Evolutionary conservation across 2,888 invertebrate species (phyloP), one percentile per base, ranked within the genome.

Genomic region (Branchipolynoe longqiensis): DNA sequence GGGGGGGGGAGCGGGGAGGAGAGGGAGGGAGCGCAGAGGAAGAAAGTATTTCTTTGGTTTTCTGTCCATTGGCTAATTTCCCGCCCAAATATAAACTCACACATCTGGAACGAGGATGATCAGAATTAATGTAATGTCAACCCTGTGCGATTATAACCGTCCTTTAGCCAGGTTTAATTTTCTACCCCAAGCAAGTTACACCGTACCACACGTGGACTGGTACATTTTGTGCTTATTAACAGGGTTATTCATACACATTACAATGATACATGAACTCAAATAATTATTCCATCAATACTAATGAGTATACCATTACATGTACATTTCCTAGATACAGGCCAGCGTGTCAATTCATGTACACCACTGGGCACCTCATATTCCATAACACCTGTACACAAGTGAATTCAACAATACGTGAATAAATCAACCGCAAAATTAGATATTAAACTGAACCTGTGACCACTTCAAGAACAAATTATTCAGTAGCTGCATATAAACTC

Each of bases 11-110:
- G n/a, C n/a, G n/a, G n/a, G n/a, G n/a, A n/a, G n/a, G n/a, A 56
- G 2, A 2, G 2, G 2, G 62, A 28, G 25, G 62, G 62, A 25
- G 18, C 62, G 33, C n/a, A n/a, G n/a, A n/a, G n/a, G n/a, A n/a
- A n/a, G n/a, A n/a, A n/a, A n/a, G n/a, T 33, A n/a, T 36, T 69
- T 69, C 69, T 69, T 69, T 69, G 69, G 69, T 69, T 69, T 69
- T 69, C 69, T 14, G 3, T 69, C 36, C 36, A 18, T 31, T 4
- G 3, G 62, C 62, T 62, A 62, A 12, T 62, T 62, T 2, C 62
- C 31, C 2, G 25, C 62, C 62, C 25, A 62, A 69, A 36, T 69
- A 38, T n/a, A 36, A 69, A 1, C 38, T 14, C 18, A 69, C 38
- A 14, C 58, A 14, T n/a, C 58, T 14, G 36, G 1, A 69, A 69